A percentile compares a stretch with the other conserved stretches of the same genome.
Evolutionary conservation across 2,797 vertebrate species (phyloP).

Genomic region (Lindbergichthys nudifrons): DNA sequence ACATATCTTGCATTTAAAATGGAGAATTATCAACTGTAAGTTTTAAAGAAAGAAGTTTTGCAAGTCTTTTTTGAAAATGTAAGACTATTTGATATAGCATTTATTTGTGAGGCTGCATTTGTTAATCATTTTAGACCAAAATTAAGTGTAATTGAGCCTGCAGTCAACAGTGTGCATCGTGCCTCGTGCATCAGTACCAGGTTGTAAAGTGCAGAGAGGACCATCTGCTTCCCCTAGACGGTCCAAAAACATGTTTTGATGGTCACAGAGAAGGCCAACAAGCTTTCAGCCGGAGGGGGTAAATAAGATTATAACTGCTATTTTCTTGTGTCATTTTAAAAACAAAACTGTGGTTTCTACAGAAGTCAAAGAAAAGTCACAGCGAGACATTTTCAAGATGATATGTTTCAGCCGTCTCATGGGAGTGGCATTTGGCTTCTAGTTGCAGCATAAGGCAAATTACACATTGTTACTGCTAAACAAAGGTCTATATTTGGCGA

Average conservation of each 20-base stretch:
- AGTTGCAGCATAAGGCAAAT: constrained; percentile 44
- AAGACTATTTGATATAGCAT: background rate
- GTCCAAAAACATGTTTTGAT: constrained; percentile 42
- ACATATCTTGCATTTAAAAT: background rate
- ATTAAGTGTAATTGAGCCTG: constrained; percentile 30
- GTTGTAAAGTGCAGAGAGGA: constrained; percentile 43
- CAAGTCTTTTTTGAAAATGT: background rate
- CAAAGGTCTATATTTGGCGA: background rate
- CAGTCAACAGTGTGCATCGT: constrained; percentile 17
- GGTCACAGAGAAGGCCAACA: constrained; percentile 49
- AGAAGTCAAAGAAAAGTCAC: constrained; percentile 43
- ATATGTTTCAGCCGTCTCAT: constrained; percentile 25
- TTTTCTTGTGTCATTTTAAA: constrained; percentile 46
- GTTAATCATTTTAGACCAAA: background rate
- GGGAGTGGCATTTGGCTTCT: constrained; percentile 17
- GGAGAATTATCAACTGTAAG: background rate
- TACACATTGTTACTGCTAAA: constrained; percentile 11
- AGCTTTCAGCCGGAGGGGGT: constrained; percentile 50
- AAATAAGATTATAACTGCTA: constrained; percentile 45
- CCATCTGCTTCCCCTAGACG: constrained; percentile 59
- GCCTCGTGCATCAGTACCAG: constrained; percentile 38
- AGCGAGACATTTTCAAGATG: constrained; percentile 37
- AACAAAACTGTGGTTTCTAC: constrained; percentile 38
- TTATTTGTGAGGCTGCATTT: background rate
- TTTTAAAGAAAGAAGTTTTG: background rate